Evolutionary conservation across 2,888 invertebrate species (phyloP).

Genomic region (Schrankia costaestrigalis): DNA sequence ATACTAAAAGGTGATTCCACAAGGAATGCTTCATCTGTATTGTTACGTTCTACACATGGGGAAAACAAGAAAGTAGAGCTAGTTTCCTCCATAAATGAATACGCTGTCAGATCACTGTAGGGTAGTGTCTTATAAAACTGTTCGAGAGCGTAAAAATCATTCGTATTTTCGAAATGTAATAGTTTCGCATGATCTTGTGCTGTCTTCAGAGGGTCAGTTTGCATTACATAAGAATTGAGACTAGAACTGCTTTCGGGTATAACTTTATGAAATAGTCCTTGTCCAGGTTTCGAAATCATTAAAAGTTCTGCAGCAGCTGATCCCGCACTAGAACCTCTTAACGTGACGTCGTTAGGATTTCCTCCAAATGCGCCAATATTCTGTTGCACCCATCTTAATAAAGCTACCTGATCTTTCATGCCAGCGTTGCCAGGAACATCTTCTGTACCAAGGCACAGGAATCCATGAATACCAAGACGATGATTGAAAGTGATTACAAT

Average conservation of each 20-base stretch:
- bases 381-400: conserved; percentile 39
- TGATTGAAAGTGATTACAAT: conserved; percentile 40
- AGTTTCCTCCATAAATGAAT: conserved; percentile 15
- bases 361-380: conserved; percentile 48
- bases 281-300: conserved; percentile 24
- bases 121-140: conserved; percentile 43
- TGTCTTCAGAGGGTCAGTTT: conserved; percentile 40
- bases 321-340: conserved; percentile 42
- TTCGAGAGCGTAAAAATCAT: conserved; percentile 43
- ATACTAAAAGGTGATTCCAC: conserved; percentile 42
- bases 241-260: conserved; percentile 44
- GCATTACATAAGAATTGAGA: conserved; percentile 27
- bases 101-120: conserved; percentile 28
- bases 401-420: conserved; percentile 41
- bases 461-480: conserved; percentile 38
- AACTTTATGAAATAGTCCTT: conserved; percentile 41
- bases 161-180: conserved; percentile 33
- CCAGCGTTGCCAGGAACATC: conserved; percentile 44
- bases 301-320: conserved; percentile 37
- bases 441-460: conserved; percentile 43
- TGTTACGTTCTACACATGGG: conserved; percentile 35
- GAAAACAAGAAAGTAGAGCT: conserved; percentile 32
- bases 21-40: conserved; percentile 38
- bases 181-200: conserved; percentile 36
- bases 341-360: conserved; percentile 45